Conservation (phyloP, 2,113 vertebrate species). For the Tretioscincus oriximinensis region DNA sequence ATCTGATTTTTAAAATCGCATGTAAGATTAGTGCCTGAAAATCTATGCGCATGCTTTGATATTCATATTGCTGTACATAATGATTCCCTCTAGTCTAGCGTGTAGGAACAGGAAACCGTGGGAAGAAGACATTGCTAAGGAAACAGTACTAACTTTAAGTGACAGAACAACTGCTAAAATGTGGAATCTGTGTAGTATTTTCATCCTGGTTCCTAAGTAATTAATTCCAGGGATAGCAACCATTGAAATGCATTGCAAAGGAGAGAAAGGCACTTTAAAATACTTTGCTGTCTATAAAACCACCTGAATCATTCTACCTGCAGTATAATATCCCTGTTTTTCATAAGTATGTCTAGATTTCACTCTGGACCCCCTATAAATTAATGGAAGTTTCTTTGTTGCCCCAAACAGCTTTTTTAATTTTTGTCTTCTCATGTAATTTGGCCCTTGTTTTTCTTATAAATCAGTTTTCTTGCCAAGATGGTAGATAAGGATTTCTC, state of each 20-base stretch:
- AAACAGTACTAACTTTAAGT: slow-evolving; percentile 15
- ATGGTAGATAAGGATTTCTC: neutral
- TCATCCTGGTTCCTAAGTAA: slow-evolving; percentile 3
- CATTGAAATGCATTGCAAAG: neutral
- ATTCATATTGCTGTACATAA: slow-evolving; percentile 1
- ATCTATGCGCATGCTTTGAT: slow-evolving; percentile 4
- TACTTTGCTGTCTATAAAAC: neutral
- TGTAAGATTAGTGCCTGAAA: neutral
- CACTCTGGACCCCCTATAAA: too few relatives aligned
- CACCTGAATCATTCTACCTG: neutral
- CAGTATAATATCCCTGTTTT: neutral
- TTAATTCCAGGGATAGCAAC: slow-evolving; percentile 5
- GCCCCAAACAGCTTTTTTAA: neutral
- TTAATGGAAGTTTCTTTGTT: neutral
- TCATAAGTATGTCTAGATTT: neutral
- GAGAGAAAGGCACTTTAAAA: slow-evolving; percentile 2
- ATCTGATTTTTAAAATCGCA: neutral
- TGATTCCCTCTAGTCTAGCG: neutral
- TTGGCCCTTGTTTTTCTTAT: neutral
- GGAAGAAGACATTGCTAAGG: slow-evolving; percentile 23
- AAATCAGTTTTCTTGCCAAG: neutral
- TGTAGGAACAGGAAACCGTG: slow-evolving; percentile 12
- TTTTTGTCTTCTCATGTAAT: neutral
- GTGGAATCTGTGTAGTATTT: slow-evolving; percentile 1
- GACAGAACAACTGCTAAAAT: slow-evolving; percentile 12